A percentile compares a stretch with the other conserved stretches of the same genome.
phyloP scores from a whole-genome alignment of 2,113 vertebrate species.

The Cheirogaleus medius region DNA sequence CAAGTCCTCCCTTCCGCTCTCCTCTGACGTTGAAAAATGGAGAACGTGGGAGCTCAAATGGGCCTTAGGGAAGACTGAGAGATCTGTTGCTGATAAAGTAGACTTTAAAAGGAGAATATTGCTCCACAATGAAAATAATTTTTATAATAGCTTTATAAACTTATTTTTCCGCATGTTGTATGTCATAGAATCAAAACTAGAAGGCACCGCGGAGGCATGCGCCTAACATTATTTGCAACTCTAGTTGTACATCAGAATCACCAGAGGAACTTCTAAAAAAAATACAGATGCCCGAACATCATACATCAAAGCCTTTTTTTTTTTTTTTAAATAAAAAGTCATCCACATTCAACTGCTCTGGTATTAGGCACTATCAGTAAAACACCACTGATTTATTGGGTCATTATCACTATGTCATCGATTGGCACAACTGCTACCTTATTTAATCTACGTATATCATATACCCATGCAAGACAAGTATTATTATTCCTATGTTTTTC shows the following conservation, averaged over 20 bases:
- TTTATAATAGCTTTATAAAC: neutral
- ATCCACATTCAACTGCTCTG: neutral
- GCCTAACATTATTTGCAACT: neutral
- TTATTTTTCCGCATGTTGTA: neutral
- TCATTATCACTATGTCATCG: neutral
- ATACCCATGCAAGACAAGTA: neutral
- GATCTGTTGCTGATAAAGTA: neutral
- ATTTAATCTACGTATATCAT: neutral
- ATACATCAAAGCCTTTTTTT: neutral
- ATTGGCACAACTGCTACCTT: neutral
- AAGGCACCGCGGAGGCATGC: fast-evolving
- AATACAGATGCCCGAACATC: neutral
- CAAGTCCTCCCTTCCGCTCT: neutral
- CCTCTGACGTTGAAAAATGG: neutral
- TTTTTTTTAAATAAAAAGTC: neutral
- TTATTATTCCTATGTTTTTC: neutral
- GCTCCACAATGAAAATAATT: neutral
- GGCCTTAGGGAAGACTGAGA: neutral
- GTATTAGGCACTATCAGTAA: neutral
- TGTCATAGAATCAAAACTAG: neutral
- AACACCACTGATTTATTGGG: neutral
- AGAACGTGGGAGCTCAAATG: neutral
- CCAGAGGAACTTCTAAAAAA: neutral
- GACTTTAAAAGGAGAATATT: neutral
- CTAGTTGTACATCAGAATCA: neutral